Evolutionary conservation across 2,888 invertebrate species (phyloP), one percentile per base, ranked within the genome.

Genomic region (Eubasilissa splendida): DNA sequence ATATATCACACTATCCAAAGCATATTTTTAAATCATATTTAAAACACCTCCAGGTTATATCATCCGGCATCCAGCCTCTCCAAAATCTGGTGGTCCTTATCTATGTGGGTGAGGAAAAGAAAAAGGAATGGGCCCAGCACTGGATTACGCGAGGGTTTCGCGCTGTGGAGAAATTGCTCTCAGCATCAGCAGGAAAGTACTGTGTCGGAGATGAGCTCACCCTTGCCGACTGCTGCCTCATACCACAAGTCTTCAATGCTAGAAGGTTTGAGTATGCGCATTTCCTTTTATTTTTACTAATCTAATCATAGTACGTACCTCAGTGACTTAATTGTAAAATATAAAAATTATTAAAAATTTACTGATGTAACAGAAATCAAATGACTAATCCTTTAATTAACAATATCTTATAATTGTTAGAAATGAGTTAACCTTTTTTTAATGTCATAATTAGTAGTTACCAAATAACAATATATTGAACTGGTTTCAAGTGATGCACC

Each of bases 221-320:
- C 0, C 89, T 99, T 86, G 99, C 99, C 5, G 99, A 99, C 88
- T 96, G 97, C 86, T 98, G 97, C 87, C 91, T 99, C 81, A 96
- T 99, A 75, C 99, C 99, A 70, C 99, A 99, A 90, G 95, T 98
- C 77, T 97, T 96, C 87, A 98, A 97, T 90, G 98, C 98, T 53
- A 92, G 96, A 88, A 95, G 97, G 96, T 95, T 87, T 84, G 85
- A 79, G 58, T 78, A n/a, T 11, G 52, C 31, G 80, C 71, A 76
- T 54, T 66, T 4, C 42, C 33, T 12, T 7, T 10, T 8, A 1
- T 8, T 60, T 60, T 60, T 10, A 10, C 1, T 60, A 14, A 74
- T 76, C 14, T n/a, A 60, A 42, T 42, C 42, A 42, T 7, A 42
- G 2, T 42, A 42, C 4, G 3, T 42, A 42, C 4, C 7, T 42